Evolutionary conservation across 2,888 invertebrate species (phyloP).

Genomic region (Euplagia quadripunctaria): DNA sequence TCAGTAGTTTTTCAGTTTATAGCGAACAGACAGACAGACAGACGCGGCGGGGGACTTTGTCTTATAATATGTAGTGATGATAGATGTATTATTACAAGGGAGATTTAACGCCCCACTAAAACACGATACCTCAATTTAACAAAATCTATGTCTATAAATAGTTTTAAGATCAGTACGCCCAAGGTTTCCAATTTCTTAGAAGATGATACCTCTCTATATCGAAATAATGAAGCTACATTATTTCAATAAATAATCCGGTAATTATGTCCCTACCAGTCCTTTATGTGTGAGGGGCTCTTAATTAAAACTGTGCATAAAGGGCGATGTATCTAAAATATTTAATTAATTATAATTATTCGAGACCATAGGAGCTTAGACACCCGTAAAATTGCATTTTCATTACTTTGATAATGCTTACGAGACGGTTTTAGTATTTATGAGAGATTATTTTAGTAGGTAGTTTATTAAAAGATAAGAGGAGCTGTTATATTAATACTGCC

Average conservation of each 20-base stretch:
- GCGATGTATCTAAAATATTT: slow-evolving; percentile 32
- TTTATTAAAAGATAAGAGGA: neutral
- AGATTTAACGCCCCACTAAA: too few relatives aligned
- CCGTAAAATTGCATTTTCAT: slow-evolving; percentile 33
- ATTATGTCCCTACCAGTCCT: slow-evolving; percentile 35
- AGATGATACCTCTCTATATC: slow-evolving; percentile 1
- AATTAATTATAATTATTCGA: slow-evolving; percentile 38
- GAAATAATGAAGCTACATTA: slow-evolving; percentile 4
- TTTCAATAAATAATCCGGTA: slow-evolving; percentile 48
- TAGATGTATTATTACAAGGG: too few relatives aligned
- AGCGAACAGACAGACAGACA: too few relatives aligned
- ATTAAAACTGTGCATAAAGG: slow-evolving; percentile 44
- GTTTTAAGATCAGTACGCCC: neutral
- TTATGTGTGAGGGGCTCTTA: slow-evolving; percentile 38
- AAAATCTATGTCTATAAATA: neutral
- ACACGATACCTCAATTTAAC: too few relatives aligned
- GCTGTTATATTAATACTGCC: neutral
- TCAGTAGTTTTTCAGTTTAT: too few relatives aligned
- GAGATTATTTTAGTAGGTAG: neutral
- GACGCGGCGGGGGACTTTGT: too few relatives aligned
- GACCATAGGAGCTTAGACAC: slow-evolving; percentile 9
- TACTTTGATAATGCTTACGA: slow-evolving; percentile 7
- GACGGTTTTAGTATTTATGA: neutral
- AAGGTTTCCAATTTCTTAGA: slow-evolving; percentile 3
- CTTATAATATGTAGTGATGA: too few relatives aligned